A percentile compares a stretch with the other conserved stretches of the same genome.
Conservation (phyloP, 1,140 invertebrate genomes). For the Manduca sexta region DNA sequence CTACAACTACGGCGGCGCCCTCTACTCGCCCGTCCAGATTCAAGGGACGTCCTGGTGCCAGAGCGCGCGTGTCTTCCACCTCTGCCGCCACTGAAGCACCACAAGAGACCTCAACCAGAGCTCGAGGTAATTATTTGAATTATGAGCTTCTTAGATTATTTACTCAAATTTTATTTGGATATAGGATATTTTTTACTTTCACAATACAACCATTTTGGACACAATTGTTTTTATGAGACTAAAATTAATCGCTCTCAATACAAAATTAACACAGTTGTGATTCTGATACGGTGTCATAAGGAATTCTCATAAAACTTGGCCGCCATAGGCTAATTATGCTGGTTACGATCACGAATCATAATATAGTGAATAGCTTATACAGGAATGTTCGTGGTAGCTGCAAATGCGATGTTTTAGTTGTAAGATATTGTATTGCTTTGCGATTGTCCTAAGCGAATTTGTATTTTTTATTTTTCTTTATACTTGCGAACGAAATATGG, state of each 20-base stretch:
- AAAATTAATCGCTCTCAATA: too few relatives aligned
- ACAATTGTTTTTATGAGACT: too few relatives aligned
- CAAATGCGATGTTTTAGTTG: conserved; percentile 26
- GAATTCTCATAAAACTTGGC: too few relatives aligned
- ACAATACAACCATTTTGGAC: too few relatives aligned
- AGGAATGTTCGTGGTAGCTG: conserved; percentile 8
- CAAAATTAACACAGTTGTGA: too few relatives aligned
- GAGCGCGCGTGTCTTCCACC: conserved; percentile 40
- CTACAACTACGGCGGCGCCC: conserved; percentile 35
- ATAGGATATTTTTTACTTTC: too few relatives aligned
- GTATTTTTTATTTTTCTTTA: conserved; percentile 2
- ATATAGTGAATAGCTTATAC: conserved; percentile 5
- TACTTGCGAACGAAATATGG: too few relatives aligned
- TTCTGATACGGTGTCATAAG: too few relatives aligned
- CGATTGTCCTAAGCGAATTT: conserved; percentile 27
- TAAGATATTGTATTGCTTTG: conserved; percentile 30
- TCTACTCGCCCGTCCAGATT: conserved; percentile 58
- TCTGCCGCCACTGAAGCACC: conserved; percentile 50
- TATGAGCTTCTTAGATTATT: too few relatives aligned
- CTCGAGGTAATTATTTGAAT: conserved; percentile 43
- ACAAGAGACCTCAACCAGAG: conserved; percentile 52
- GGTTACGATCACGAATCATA: conserved; percentile 3
- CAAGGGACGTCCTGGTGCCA: conserved; percentile 44
- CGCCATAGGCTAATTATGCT: background rate
- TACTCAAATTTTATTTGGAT: too few relatives aligned